A percentile compares a stretch with the other conserved stretches of the same genome.
Conservation (phyloP, 2,888 invertebrate species). For the Eupithecia tripunctaria region DNA sequence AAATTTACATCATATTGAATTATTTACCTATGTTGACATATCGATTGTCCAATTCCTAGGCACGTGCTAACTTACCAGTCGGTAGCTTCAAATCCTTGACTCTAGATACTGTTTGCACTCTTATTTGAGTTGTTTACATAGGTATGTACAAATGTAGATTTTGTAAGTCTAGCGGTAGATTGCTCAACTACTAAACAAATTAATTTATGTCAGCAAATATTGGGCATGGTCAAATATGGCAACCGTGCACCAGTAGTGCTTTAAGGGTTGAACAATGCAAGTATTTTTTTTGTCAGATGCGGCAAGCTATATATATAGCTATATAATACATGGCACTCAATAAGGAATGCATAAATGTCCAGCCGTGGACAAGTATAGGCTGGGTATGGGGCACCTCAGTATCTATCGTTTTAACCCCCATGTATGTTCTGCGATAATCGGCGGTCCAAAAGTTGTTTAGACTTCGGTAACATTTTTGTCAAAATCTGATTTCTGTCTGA, state of each 20-base stretch:
- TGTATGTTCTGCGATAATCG: too few relatives aligned
- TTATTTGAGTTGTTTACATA: conserved; percentile 47
- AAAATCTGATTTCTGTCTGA: too few relatives aligned
- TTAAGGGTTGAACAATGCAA: neutral
- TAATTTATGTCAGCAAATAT: conserved; percentile 63
- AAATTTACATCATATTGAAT: neutral
- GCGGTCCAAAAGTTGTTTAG: too few relatives aligned
- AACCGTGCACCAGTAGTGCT: neutral
- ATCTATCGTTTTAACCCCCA: too few relatives aligned
- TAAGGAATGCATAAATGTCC: neutral
- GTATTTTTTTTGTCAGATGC: neutral
- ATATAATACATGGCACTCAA: neutral
- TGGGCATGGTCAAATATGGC: conserved; percentile 48
- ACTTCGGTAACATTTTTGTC: too few relatives aligned
- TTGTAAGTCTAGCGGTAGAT: conserved; percentile 52
- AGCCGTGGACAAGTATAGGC: neutral
- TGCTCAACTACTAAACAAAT: conserved; percentile 57
- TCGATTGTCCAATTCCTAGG: neutral
- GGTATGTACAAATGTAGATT: conserved; percentile 50
- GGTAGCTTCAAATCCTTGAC: conserved; percentile 43
- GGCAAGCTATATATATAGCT: neutral
- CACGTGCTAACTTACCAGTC: neutral
- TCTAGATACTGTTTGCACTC: conserved; percentile 48
- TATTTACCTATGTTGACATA: neutral
- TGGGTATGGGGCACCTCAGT: too few relatives aligned